Base-by-base conservation (phyloP, 2,113 vertebrate species). In the Pteropus alecto region DNA sequence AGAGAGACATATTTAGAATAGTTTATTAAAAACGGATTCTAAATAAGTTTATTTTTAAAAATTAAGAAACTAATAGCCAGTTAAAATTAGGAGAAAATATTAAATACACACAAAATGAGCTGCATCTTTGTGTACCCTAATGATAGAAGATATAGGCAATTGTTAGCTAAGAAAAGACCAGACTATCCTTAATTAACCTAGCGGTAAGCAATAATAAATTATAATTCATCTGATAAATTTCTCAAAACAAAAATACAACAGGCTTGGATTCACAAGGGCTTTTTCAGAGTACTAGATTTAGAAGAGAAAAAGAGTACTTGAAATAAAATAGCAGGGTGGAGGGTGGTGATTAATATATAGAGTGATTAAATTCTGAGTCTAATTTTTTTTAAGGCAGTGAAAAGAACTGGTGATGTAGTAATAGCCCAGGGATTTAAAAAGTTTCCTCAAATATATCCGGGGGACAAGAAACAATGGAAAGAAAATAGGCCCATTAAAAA, bases 331-430 rank as follows among this genome's bases (percentile, higher is more conserved):
- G 51, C 46, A 14, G 65, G 21, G 70, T 8, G 13, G 7, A 61
- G 16, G 26, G 28, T n/a, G 33, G 21, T 38, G 79, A 51, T 51
- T 88, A 96, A 93, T 96, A 96, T 28, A 92, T 0, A 97, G 28
- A 70, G 26, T 79, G 87, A 97, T 88, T 97, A 93, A 97, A 94
- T 41, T 91, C 73, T 93, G 89, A 95, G 82, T 93, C 77, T 94
- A 43, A 91, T 73, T 68, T 89, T 81, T 63, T 33, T n/a, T n/a
- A 76, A 92, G 28, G 33, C 74, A 94, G 54, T 94, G 88, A 91
- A 94, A 95, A 92, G 73, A 96, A 65, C 30, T 83, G 91, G 88
- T 97, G 94, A 97, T 63, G n/a, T 95, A 96, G 95, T 93, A 95
- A 97, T 95, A 93, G 77, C 91, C 86, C 38, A 63, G 94, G 78